Conservation (phyloP, 2,797 vertebrate species). For the Hypotaenidia okinawae region DNA sequence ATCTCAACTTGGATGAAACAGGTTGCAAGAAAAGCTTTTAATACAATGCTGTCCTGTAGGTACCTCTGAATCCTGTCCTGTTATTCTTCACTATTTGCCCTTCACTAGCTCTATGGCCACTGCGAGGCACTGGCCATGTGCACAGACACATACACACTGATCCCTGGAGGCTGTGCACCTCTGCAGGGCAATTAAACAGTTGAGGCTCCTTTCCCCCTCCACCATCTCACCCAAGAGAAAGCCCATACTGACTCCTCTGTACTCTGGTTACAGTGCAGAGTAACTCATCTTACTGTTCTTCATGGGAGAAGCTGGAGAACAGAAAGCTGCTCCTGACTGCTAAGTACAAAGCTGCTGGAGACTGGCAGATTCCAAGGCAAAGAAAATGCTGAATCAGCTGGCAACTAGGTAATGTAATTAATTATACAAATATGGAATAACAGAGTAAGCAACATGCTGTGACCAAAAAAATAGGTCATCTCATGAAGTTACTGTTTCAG, state of each 20-base stretch:
- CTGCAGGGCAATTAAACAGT: not conserved
- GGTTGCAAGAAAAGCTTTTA: not conserved
- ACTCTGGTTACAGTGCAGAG: not conserved
- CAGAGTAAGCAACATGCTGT: not conserved
- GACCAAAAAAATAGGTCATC: not conserved
- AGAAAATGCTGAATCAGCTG: not conserved
- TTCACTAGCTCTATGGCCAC: not conserved
- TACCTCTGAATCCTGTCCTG: not conserved
- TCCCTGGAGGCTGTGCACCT: not conserved
- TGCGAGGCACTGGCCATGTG: not conserved
- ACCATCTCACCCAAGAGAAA: not conserved
- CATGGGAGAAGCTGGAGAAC: not conserved
- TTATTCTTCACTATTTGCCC: not conserved
- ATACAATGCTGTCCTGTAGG: not conserved
- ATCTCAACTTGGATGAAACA: not conserved
- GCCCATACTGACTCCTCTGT: not conserved
- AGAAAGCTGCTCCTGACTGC: not conserved
- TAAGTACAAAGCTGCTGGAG: not conserved
- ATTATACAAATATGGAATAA: not conserved
- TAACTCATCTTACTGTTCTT: not conserved
- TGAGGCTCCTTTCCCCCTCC: not conserved
- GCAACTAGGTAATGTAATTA: not conserved
- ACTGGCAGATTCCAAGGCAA: not conserved
- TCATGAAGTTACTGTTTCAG: not conserved
- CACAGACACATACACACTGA: accelerated